phyloP scores from a whole-genome alignment of 2,797 vertebrate genomes.

The Semotilus atromaculatus region DNA sequence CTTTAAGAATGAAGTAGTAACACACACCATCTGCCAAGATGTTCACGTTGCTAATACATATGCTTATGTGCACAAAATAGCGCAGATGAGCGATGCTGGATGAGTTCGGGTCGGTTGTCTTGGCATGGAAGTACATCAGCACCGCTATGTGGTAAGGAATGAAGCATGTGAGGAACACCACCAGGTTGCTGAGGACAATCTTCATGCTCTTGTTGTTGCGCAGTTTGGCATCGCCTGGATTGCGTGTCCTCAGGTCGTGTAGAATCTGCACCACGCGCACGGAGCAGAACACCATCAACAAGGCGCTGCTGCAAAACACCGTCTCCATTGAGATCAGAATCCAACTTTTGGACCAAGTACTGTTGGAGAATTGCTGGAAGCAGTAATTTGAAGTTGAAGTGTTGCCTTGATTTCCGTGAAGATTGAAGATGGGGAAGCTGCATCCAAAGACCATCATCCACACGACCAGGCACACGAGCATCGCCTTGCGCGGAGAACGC shows the following conservation, averaged over 20 bases:
- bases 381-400: constrained; percentile 48
- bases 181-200: constrained; percentile 72
- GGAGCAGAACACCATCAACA: constrained; percentile 71
- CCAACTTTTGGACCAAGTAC: constrained; percentile 61
- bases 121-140: constrained; percentile 70
- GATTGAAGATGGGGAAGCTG: constrained; percentile 59
- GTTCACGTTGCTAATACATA: constrained; percentile 66
- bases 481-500: constrained; percentile 71
- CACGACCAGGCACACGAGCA: constrained; percentile 63
- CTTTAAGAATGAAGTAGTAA: constrained; percentile 73
- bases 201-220: constrained; percentile 68
- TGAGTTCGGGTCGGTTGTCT: background rate
- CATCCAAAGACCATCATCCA: constrained; percentile 62
- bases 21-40: constrained; percentile 72
- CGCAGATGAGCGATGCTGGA: constrained; percentile 47
- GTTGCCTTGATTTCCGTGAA: constrained; percentile 36
- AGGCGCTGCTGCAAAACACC: constrained; percentile 61
- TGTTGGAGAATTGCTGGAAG: constrained; percentile 72
- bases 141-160: constrained; percentile 72
- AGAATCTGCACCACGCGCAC: constrained; percentile 58
- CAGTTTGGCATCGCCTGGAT: constrained; percentile 48
- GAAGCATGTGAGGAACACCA: constrained; percentile 72
- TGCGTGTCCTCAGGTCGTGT: constrained; percentile 56
- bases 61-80: constrained; percentile 66
- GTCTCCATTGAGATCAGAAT: constrained; percentile 65